These are phyloP conservation scores for Tragelaphus eurycerus DNA, from an alignment of 2,797 vertebrate genomes.

Conservation along the genomic window DNA sequence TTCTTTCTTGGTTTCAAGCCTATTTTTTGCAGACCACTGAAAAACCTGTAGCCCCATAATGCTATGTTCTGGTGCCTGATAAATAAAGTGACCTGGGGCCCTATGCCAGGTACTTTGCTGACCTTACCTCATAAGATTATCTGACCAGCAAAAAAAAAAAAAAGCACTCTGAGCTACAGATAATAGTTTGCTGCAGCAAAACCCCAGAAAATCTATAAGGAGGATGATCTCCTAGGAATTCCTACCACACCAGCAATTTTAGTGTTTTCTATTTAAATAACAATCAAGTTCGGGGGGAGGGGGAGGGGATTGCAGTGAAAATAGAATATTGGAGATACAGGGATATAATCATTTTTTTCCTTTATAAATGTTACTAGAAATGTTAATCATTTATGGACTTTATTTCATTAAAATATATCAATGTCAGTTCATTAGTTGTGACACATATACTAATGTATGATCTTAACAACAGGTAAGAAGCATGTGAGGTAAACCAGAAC, in stretches of 20 bases:
- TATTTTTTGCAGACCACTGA: not conserved
- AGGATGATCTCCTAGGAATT: not conserved
- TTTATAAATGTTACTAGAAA: slow-evolving; percentile 13
- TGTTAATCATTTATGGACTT: not conserved
- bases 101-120: not conserved
- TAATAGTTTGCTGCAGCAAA: not conserved
- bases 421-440: not conserved
- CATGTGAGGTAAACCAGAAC: not conserved
- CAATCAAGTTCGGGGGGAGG: not conserved
- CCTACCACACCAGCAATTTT: slow-evolving; percentile 2
- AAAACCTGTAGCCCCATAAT: not conserved
- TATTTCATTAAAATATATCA: not conserved
- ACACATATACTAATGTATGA: not conserved
- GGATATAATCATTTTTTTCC: not conserved
- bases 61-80: not conserved
- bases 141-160: not conserved
- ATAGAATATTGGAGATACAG: not conserved
- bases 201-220: not conserved
- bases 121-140: not conserved
- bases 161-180: not conserved
- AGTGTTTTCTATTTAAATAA: not conserved
- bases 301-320: not conserved
- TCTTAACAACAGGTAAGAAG: not conserved
- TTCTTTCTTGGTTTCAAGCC: not conserved
- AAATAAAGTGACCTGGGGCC: not conserved